Evolutionary conservation across 2,888 invertebrate species (phyloP).

Genomic region (Phaonia tiefii): DNA sequence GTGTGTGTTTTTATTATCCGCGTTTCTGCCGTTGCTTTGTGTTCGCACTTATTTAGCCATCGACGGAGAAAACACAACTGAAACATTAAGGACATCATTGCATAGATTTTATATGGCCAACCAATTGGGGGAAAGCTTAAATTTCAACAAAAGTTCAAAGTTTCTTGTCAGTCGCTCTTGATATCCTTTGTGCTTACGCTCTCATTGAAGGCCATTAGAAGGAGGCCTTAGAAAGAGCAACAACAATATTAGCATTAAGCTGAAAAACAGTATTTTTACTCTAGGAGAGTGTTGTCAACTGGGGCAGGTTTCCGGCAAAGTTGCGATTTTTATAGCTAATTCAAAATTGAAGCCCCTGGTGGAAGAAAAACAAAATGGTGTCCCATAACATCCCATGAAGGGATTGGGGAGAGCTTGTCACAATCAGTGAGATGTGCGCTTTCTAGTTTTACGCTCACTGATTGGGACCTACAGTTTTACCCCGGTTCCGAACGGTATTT

Average conservation of each 20-base stretch:
- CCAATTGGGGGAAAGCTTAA: constrained; percentile 38
- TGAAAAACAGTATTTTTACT: too few species aligned
- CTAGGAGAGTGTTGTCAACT: too few species aligned
- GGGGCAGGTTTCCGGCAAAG: too few species aligned
- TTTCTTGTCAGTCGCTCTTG: not conserved
- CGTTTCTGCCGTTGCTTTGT: not conserved
- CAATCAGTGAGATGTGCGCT: too few species aligned
- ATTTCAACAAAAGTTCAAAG: constrained; percentile 40
- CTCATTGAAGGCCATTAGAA: constrained; percentile 19
- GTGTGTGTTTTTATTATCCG: constrained; percentile 4
- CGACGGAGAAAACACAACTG: constrained; percentile 61
- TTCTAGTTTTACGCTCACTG: too few species aligned
- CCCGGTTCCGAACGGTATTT: too few species aligned
- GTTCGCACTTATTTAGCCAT: constrained; percentile 50
- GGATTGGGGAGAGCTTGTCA: too few species aligned
- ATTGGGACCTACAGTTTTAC: too few species aligned
- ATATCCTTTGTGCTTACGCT: not conserved
- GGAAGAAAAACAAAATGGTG: too few species aligned
- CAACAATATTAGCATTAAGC: constrained; percentile 38
- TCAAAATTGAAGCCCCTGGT: too few species aligned
- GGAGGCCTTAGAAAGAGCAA: constrained; percentile 24
- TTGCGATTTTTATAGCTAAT: too few species aligned
- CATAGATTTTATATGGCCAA: constrained; percentile 58
- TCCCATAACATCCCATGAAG: too few species aligned
- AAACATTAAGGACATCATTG: constrained; percentile 64